Conservation (phyloP, 2,888 invertebrate genomes). For the Polyommatus iphigenia region DNA sequence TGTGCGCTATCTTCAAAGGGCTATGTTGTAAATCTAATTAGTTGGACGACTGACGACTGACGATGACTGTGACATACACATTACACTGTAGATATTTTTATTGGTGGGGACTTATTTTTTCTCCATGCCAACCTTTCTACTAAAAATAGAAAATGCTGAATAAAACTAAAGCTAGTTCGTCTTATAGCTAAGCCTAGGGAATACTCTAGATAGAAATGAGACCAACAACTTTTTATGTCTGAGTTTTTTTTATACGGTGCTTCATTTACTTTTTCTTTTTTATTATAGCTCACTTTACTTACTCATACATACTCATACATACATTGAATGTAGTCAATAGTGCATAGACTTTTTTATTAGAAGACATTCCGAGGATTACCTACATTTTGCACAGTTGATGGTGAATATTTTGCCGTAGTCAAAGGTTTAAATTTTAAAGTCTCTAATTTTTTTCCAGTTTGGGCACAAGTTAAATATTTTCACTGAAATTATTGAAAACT, state of each 20-base stretch:
- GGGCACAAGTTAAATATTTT: too few relatives aligned
- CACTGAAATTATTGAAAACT: too few relatives aligned
- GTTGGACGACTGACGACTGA: too few relatives aligned
- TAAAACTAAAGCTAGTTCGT: neutral
- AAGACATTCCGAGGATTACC: neutral
- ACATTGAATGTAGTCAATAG: neutral
- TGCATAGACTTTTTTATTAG: neutral
- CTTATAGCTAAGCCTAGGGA: neutral
- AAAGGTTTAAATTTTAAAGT: too few relatives aligned
- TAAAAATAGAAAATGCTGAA: neutral
- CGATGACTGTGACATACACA: too few relatives aligned
- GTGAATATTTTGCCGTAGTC: too few relatives aligned
- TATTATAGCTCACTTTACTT: neutral
- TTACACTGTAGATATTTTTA: too few relatives aligned
- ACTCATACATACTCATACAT: neutral
- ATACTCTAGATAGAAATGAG: neutral
- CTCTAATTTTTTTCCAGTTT: too few relatives aligned
- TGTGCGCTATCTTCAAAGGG: too few relatives aligned
- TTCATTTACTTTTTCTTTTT: neutral
- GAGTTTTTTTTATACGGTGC: neutral
- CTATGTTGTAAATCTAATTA: too few relatives aligned
- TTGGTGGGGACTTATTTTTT: neutral
- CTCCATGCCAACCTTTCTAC: neutral
- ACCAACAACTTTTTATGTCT: neutral
- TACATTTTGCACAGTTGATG: neutral